Conservation (phyloP, 2,888 invertebrate species). For the Marasmarcha lunaedactyla region DNA sequence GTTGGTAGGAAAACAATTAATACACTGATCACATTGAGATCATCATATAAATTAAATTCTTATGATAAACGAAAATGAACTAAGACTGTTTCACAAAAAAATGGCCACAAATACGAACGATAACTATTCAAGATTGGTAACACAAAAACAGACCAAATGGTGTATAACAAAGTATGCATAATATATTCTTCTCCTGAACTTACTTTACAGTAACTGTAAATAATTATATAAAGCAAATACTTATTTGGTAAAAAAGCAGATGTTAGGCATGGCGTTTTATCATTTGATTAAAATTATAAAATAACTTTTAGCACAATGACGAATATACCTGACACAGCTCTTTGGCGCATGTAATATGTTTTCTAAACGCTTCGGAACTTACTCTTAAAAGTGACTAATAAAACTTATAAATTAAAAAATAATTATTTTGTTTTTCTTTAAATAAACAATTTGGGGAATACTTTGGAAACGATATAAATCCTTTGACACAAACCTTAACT, state of each 20-base stretch:
- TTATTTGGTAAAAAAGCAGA: slow-evolving; percentile 17
- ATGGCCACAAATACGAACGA: slow-evolving; percentile 48
- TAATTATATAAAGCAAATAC: slow-evolving; percentile 25
- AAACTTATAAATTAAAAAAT: slow-evolving; percentile 47
- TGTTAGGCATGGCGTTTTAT: slow-evolving; percentile 8
- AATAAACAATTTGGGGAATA: slow-evolving; percentile 68
- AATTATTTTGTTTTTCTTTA: slow-evolving; percentile 26
- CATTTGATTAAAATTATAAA: slow-evolving; percentile 11
- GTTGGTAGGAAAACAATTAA: slow-evolving; percentile 18
- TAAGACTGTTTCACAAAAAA: slow-evolving; percentile 29
- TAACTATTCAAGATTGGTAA: slow-evolving; percentile 44
- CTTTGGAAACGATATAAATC: slow-evolving; percentile 69
- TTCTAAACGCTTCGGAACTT: slow-evolving; percentile 44
- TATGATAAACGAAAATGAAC: slow-evolving; percentile 40
- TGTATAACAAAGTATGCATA: slow-evolving; percentile 33
- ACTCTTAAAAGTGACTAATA: slow-evolving; percentile 48
- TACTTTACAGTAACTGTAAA: slow-evolving; percentile 19
- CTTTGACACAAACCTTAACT: slow-evolving; percentile 69
- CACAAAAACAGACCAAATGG: slow-evolving; percentile 40
- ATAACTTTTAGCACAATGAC: slow-evolving; percentile 4
- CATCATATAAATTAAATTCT: slow-evolving; percentile 53
- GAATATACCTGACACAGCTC: slow-evolving; percentile 24
- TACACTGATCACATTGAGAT: slow-evolving; percentile 69
- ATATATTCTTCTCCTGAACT: slow-evolving; percentile 25
- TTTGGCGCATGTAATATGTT: slow-evolving; percentile 49